Conservation (phyloP, 2,888 invertebrate genomes). For the Aproaerema taeniolella region DNA sequence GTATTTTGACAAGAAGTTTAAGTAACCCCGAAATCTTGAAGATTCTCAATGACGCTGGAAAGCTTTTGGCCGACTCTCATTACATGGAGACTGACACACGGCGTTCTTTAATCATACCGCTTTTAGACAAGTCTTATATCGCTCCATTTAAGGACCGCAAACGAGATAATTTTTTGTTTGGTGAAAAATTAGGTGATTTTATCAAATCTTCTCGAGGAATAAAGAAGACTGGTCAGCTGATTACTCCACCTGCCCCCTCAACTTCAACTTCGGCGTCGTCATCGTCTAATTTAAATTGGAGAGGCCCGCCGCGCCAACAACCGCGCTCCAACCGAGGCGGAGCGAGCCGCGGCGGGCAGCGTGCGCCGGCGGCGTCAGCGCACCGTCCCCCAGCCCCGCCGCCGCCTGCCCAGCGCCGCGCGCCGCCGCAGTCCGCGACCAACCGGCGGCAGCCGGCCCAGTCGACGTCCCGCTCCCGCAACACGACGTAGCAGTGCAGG, state of each 20-base stretch:
- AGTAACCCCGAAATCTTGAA: not conserved
- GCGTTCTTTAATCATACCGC: conserved; percentile 10
- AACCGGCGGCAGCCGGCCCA: not conserved
- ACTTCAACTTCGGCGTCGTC: not conserved
- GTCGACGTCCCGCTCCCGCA: not conserved
- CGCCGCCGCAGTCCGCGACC: not conserved
- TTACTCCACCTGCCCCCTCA: conserved; percentile 7
- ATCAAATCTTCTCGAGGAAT: conserved; percentile 13
- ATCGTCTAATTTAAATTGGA: conserved; percentile 14
- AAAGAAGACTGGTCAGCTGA: conserved; percentile 9
- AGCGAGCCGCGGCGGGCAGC: conserved; percentile 6
- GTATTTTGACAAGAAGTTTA: conserved; percentile 6
- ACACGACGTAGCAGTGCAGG: conserved; percentile 2
- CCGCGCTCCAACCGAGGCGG: conserved; percentile 1
- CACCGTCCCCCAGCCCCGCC: not conserved
- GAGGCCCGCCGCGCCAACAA: conserved; percentile 5
- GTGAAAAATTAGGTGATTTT: conserved; percentile 12
- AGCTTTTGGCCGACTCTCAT: conserved; percentile 1
- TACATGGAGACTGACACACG: conserved; percentile 10
- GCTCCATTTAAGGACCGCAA: conserved; percentile 14
- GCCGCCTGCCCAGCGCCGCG: not conserved
- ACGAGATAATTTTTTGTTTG: conserved; percentile 12
- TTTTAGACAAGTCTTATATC: conserved; percentile 11
- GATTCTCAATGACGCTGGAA: not conserved
- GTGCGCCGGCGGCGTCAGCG: not conserved